Base-by-base conservation (phyloP, 2,113 vertebrate species). In the Nibea coibor region DNA sequence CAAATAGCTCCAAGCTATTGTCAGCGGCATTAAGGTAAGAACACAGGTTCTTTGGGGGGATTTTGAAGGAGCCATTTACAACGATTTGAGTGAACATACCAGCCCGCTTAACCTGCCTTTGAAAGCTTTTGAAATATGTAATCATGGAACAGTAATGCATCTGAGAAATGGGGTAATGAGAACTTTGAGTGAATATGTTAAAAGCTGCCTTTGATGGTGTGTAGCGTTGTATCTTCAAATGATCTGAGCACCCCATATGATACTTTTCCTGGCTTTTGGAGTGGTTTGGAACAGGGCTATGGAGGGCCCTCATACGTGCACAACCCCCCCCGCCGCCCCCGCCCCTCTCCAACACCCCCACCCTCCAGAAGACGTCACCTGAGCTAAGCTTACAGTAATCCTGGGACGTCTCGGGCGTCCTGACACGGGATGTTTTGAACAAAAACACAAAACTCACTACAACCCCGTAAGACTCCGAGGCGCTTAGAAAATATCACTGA, bases 371-470 rank as follows among this genome's bases (percentile, higher is more conserved):
- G 73, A 93, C 83, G 78, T 91, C 91, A 95, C 85, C 91, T 91
- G 91, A 94, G 88, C 87, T 77, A 81, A 89, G 92, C 92, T 92
- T 93, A 93, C 92, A 87, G 92, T 93, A 94, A 95, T 93, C 94
- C 87, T 90, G 81, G 77, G 64, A 86, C 63, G 75, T 88, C 89
- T 92, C 80, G n/a, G 80, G 66, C 87, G 63, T 92, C 90, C 87
- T 88, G 84, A 90, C 91, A 90, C 83, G 85, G 88, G 90, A 91
- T 93, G 91, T 94, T 94, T 93, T 89, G 81, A 94, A 90, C 89
- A 87, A 92, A 92, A 94, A 94, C 93, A 94, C 77, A 76, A 87
- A 89, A 87, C 91, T 92, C 91, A 91, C 90, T 86, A 87, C 90
- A 88, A 89, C 85, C 93, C 82, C 43, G 7, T 67, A 81, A 89